Conservation (phyloP, 2,113 vertebrate species). For the Albula goreensis region DNA sequence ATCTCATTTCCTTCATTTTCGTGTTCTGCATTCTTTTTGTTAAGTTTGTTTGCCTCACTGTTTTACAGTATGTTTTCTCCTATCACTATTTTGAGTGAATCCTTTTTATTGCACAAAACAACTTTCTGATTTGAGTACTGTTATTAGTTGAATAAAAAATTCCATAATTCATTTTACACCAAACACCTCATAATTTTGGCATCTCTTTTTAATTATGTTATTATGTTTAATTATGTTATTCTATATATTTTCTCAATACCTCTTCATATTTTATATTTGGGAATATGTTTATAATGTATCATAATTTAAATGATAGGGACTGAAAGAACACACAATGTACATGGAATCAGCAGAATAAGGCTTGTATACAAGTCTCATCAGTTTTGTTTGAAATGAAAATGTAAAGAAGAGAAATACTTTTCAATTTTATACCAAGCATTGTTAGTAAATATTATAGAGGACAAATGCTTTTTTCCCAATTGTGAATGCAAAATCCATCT, state of each 20-base stretch:
- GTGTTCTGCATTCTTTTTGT: not conserved
- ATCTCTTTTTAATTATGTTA: not conserved
- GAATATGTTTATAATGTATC: not conserved
- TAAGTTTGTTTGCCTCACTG: not conserved
- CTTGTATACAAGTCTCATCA: not conserved
- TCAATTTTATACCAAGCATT: slow-evolving; percentile 43
- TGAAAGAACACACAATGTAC: not conserved
- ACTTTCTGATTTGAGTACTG: not conserved
- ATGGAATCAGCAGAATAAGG: not conserved
- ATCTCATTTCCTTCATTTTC: not conserved
- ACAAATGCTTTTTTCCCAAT: slow-evolving; percentile 67
- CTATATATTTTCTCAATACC: not conserved
- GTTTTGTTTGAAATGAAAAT: not conserved
- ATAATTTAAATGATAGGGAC: not conserved
- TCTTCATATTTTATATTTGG: not conserved
- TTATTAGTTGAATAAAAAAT: not conserved
- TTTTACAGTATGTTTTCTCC: not conserved
- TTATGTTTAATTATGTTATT: not conserved
- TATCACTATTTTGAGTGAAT: not conserved
- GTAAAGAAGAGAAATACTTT: not conserved
- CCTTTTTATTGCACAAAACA: not conserved
- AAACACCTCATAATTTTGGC: not conserved
- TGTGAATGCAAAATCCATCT: slow-evolving; percentile 65
- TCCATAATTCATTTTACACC: not conserved
- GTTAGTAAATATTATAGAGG: slow-evolving; percentile 65